Base-by-base conservation (phyloP, 2,113 vertebrate genomes). In the Callipepla squamata region DNA sequence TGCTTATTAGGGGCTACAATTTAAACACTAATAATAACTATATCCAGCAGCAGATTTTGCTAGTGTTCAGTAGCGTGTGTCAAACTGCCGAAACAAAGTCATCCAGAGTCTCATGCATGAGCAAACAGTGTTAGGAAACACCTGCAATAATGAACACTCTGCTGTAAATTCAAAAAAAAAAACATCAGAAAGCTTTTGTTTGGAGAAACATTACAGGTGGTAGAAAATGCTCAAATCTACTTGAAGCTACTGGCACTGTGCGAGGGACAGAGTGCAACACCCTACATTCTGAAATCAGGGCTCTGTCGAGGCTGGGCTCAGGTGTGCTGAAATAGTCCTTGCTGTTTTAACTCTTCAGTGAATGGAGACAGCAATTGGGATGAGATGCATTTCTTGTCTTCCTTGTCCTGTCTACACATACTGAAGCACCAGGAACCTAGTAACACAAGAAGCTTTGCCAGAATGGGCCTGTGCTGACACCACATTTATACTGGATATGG, bases 401-500 rank as follows among this genome's bases (percentile, higher is more conserved):
- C n/a, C 45, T 40, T 18, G 30, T 65, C 40, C 45, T 80, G 51
- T 63, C 21, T 59, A 80, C 22, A 26, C 8, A 44, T 13, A 45
- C 10, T 23, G 11, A 51, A 26, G 57, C 11, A 59, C 25, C 21
- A 21, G 30, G 48, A 69, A 55, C 11, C 38, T 47, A 11, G 30
- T 32, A 77, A 66, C 5, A 38, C 30, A 47, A 57, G 53, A 40
- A 58, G 4, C 62, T 59, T 32, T 76, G 19, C 57, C 13, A 3
- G 47, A 76, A 38, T 28, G 16, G 15, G 26, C 66, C 25, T 34
- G 25, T 32, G 12, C 18, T 63, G 9, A 20, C 4, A 2, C 34
- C 3, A 6, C 19, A 32, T 4, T 66, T 23, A 53, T 0, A 3
- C 42, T 63, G 20, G 70, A 48, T 13, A 34, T 34, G 26, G 69